Evolutionary conservation across 2,888 invertebrate genomes (phyloP).

Genomic region (Choristoneura rosaceana): DNA sequence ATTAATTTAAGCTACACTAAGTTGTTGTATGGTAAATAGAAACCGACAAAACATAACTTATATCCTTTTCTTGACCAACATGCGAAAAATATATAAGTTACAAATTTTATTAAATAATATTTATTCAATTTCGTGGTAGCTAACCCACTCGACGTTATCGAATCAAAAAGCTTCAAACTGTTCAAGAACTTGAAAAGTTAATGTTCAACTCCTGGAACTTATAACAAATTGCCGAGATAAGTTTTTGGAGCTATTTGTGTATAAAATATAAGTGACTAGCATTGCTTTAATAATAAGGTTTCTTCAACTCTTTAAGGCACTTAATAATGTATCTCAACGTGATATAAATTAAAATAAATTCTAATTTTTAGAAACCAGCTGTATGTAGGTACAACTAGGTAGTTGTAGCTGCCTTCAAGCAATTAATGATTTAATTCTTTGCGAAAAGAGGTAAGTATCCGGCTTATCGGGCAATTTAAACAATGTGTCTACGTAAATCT

Average conservation of each 20-base stretch:
- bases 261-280: background rate
- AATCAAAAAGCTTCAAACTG: conserved; percentile 8
- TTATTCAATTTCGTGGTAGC: background rate
- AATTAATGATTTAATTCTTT: background rate
- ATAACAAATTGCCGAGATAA: conserved; percentile 66
- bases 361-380: background rate
- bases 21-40: too few relatives aligned
- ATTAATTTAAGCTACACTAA: too few relatives aligned
- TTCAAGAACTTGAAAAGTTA: conserved; percentile 65
- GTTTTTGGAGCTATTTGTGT: conserved; percentile 56
- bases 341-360: background rate
- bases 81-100: too few relatives aligned
- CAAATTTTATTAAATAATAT: background rate
- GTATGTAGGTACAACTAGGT: background rate
- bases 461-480: too few relatives aligned
- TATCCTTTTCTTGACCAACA: too few relatives aligned
- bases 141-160: background rate
- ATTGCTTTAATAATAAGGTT: background rate
- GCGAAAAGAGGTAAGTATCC: too few relatives aligned
- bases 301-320: background rate
- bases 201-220: conserved; percentile 61
- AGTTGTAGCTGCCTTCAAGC: background rate
- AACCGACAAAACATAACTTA: too few relatives aligned
- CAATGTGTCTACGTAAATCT: background rate
- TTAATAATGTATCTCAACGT: background rate